Conservation (phyloP, 2,888 invertebrate genomes). For the Dasypogon diadema region DNA sequence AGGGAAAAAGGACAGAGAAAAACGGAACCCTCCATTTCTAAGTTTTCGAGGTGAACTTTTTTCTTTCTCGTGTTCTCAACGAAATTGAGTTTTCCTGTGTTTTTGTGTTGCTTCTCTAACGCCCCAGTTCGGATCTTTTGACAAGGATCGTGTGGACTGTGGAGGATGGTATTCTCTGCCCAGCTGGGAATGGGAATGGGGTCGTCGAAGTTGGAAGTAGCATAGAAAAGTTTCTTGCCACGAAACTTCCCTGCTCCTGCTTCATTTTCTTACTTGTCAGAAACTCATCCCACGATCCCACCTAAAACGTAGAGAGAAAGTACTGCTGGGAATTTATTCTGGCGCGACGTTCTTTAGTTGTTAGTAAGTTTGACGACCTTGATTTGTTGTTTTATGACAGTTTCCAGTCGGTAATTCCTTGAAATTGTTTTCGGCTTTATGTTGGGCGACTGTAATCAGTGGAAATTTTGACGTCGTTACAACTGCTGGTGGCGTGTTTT, state of each 20-base stretch:
- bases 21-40: neutral
- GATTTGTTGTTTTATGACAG: constrained; percentile 4
- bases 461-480: too few species aligned
- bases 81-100: neutral
- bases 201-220: neutral
- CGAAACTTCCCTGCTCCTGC: neutral
- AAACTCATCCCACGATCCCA: neutral
- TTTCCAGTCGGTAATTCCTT: neutral
- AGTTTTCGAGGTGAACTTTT: constrained; percentile 6
- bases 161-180: neutral
- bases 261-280: neutral
- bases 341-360: constrained; percentile 35
- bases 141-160: neutral
- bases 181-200: neutral
- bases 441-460: too few species aligned
- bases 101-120: neutral
- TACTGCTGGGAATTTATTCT: constrained; percentile 26
- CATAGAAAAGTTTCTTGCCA: neutral
- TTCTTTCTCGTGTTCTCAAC: constrained; percentile 4
- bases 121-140: neutral
- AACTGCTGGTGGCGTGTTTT: too few species aligned
- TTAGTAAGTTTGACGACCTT: constrained; percentile 41
- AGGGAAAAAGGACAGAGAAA: neutral
- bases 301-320: neutral
- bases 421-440: constrained; percentile 21